Conservation (phyloP, 2,113 vertebrate genomes). For the Macrotis lagotis region DNA sequence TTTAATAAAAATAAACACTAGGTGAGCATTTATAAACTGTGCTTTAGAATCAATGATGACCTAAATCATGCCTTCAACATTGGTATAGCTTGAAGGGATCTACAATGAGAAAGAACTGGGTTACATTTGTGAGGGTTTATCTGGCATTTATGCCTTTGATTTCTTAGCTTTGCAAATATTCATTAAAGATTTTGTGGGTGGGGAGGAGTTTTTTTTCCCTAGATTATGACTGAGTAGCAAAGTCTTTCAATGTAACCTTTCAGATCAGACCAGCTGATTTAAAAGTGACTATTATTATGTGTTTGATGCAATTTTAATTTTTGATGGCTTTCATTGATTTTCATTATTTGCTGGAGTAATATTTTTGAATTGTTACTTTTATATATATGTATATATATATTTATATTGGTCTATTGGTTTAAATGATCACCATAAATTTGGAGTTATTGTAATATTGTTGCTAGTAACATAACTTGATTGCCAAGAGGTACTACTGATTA, state of each 20-base stretch:
- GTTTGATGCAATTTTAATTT: too few relatives aligned
- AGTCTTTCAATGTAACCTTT: not conserved
- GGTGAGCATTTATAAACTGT: not conserved
- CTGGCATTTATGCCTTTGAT: not conserved
- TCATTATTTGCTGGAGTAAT: not conserved
- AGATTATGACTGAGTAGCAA: not conserved
- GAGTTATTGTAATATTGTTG: not conserved
- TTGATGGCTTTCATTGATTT: too few relatives aligned
- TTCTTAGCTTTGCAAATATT: not conserved
- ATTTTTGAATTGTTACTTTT: not conserved
- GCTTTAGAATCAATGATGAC: not conserved
- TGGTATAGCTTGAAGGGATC: not conserved
- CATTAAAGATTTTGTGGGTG: not conserved
- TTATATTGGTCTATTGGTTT: not conserved
- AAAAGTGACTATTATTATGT: not conserved
- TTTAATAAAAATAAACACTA: not conserved
- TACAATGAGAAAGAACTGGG: not conserved
- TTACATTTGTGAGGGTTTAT: not conserved
- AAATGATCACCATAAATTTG: not conserved
- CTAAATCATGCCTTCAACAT: not conserved
- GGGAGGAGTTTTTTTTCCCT: not conserved
- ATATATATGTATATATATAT: too few relatives aligned
- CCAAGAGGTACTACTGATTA: not conserved
- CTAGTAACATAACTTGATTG: not conserved
- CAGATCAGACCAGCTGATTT: not conserved